A percentile compares a stretch with the other conserved stretches of the same genome.
Evolutionary conservation across 1,140 invertebrate genomes (phyloP).

Genomic region (Orchestia grillus): DNA sequence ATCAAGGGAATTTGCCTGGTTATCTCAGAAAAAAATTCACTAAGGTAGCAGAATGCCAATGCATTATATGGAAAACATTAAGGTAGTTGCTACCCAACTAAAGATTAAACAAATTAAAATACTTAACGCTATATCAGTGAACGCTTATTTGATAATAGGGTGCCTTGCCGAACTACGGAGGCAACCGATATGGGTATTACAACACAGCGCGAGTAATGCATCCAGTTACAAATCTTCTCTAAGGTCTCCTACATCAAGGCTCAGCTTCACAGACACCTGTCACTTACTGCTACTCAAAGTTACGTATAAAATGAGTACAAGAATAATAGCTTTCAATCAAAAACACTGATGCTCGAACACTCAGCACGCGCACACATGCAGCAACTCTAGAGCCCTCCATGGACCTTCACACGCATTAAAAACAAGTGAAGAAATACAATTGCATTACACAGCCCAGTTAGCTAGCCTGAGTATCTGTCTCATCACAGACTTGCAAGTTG

Average conservation of each 20-base stretch:
- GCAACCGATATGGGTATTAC: background rate
- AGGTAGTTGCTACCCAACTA: background rate
- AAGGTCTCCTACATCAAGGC: background rate
- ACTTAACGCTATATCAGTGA: background rate
- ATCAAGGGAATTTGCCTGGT: background rate
- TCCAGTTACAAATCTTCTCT: background rate
- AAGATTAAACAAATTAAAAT: background rate
- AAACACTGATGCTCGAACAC: conserved; percentile 13
- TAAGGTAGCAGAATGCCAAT: background rate
- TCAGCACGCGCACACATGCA: conserved; percentile 1
- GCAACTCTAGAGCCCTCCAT: background rate
- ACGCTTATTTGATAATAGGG: background rate
- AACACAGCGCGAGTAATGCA: background rate
- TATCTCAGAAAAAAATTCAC: background rate
- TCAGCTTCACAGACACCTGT: background rate
- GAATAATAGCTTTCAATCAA: conserved; percentile 27
- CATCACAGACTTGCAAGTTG: conserved; percentile 19
- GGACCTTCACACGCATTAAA: background rate
- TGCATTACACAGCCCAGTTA: background rate
- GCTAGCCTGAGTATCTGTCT: background rate
- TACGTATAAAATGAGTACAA: conserved; percentile 41
- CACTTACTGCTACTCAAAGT: background rate
- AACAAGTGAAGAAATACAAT: conserved; percentile 4
- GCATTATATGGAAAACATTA: background rate
- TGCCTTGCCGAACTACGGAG: background rate